Evolutionary conservation across 1,140 invertebrate genomes (phyloP).

Genomic region (Druon quercuslanigerum): DNA sequence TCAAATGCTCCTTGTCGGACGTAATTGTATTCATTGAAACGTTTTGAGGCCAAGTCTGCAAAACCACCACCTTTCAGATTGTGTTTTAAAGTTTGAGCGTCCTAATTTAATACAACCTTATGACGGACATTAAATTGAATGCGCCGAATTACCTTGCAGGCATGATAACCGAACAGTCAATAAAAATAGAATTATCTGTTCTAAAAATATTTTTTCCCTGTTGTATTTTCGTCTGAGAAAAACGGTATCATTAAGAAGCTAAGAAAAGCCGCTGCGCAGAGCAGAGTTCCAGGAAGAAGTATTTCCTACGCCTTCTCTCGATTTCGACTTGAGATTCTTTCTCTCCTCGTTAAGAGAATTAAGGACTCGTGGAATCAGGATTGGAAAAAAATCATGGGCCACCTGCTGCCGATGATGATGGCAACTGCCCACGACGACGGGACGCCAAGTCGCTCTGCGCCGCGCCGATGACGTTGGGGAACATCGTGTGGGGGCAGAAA

Average conservation of each 20-base stretch:
- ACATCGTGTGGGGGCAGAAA: constrained; percentile 46
- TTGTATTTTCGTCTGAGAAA: background rate
- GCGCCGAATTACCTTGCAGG: too few relatives aligned
- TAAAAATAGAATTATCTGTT: too few relatives aligned
- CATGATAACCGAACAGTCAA: too few relatives aligned
- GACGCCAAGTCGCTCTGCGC: background rate
- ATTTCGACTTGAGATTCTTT: constrained; percentile 38
- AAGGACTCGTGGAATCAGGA: constrained; percentile 21
- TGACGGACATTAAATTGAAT: too few relatives aligned
- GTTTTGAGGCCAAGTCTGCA: too few relatives aligned
- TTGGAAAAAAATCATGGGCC: constrained; percentile 51
- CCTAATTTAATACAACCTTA: too few relatives aligned
- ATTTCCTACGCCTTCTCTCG: constrained; percentile 28
- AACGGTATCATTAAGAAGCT: background rate
- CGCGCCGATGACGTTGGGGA: constrained; percentile 19
- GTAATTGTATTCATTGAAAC: too few relatives aligned
- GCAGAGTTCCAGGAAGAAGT: constrained; percentile 22
- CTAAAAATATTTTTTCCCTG: too few relatives aligned
- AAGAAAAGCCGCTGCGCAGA: background rate
- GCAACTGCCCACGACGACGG: constrained; percentile 44
- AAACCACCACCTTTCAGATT: too few relatives aligned
- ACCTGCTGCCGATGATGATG: constrained; percentile 47
- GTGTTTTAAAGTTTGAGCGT: too few relatives aligned
- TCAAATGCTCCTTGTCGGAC: too few relatives aligned
- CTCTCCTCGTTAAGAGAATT: constrained; percentile 49